Conservation (phyloP, 2,888 invertebrate species). For the Eilema depressum region DNA sequence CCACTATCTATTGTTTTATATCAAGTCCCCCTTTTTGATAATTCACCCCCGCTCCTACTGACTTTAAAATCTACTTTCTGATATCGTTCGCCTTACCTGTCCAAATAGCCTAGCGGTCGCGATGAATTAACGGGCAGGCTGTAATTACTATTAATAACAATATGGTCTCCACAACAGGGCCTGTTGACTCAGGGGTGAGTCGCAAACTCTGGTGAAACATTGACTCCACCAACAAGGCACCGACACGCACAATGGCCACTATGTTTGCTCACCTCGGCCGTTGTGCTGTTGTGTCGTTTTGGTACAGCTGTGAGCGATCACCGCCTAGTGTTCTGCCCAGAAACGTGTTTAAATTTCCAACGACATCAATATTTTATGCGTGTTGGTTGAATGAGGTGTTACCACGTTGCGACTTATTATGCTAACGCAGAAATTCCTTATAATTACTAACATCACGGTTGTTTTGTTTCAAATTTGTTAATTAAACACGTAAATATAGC, state of each 20-base stretch:
- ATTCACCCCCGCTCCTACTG: conserved; percentile 45
- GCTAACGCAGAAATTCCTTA: conserved; percentile 36
- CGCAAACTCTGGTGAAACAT: conserved; percentile 72
- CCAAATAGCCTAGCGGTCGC: conserved; percentile 28
- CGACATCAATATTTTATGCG: conserved; percentile 61
- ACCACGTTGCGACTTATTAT: conserved; percentile 38
- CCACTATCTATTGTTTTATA: conserved; percentile 69
- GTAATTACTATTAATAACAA: conserved; percentile 65
- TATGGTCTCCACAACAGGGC: conserved; percentile 60
- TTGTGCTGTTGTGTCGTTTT: conserved; percentile 63
- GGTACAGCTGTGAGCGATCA: conserved; percentile 61
- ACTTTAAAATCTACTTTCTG: conserved; percentile 28
- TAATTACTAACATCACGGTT: conserved; percentile 13
- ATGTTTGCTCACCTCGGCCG: conserved; percentile 68
- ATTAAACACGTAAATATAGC: conserved; percentile 17
- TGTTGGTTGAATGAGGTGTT: conserved; percentile 40
- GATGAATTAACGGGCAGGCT: conserved; percentile 41
- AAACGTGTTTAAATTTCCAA: conserved; percentile 73
- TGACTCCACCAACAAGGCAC: conserved; percentile 63
- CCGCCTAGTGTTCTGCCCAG: conserved; percentile 64
- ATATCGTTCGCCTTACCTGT: conserved; percentile 8
- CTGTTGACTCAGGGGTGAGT: conserved; percentile 73
- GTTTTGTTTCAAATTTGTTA: conserved; percentile 2
- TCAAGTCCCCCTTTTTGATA: conserved; percentile 56
- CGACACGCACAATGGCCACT: conserved; percentile 76